Conservation (phyloP, 2,797 vertebrate species). For the Peromyscus eremicus region DNA sequence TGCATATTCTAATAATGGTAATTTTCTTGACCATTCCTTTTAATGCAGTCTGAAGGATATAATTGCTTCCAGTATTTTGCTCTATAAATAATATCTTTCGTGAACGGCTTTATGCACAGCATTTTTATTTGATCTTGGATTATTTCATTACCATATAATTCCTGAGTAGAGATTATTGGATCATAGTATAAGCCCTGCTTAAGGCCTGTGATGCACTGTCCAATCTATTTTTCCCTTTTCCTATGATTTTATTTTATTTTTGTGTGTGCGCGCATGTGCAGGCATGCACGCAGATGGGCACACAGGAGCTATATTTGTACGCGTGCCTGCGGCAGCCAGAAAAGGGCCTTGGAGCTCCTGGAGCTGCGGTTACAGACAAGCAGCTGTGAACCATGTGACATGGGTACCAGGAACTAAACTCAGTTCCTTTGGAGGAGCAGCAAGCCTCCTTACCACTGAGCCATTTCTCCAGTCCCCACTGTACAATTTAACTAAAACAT, state of each 20-base stretch:
- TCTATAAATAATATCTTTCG: background rate
- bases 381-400: too few species aligned
- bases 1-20: background rate
- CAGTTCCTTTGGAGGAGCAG: background rate
- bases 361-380: background rate
- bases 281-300: background rate
- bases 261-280: background rate
- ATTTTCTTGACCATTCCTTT: constrained; percentile 44
- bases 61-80: constrained; percentile 12
- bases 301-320: background rate
- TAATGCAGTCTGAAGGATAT: background rate
- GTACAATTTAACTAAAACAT: background rate
- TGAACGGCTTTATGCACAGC: background rate
- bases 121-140: constrained; percentile 55
- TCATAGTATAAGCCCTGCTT: background rate
- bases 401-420: background rate
- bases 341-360: background rate
- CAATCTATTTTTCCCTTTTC: background rate
- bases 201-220: background rate
- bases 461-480: too few species aligned
- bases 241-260: background rate
- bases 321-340: background rate
- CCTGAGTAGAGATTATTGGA: background rate
- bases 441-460: background rate
- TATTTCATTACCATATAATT: constrained; percentile 7